Base-by-base conservation (phyloP, 2,113 vertebrate species). In the Sialia sialis region DNA sequence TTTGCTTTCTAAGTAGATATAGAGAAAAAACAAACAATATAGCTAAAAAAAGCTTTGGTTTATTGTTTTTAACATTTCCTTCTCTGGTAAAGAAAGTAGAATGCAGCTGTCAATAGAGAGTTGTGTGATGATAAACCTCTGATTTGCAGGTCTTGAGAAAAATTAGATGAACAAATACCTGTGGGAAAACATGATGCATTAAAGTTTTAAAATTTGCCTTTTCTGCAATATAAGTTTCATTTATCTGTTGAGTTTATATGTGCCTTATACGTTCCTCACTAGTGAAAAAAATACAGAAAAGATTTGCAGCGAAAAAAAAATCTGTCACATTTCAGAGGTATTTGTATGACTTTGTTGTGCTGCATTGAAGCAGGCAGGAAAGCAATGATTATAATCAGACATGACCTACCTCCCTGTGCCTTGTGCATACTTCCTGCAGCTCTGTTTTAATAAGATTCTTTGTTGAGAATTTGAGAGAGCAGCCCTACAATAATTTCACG, bases 381-480 rank as follows among this genome's bases (percentile, higher is more conserved):
- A 90, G 15, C 16, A 63, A 52, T 30, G 54, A 94, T 66, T 73
- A 48, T 90, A 56, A 93, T 76, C n/a, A 88, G 64, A 69, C 56
- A 13, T 63, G 73, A 87, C 74, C 38, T 74, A 8, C 46, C 38
- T 95, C 6, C 1, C 8, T 56, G 9, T 79, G 92, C 39, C 12
- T 14, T 59, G 11, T 82, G 25, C 20, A 67, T 9, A 29, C 7
- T 79, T 91, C n/a, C 36, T 68, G 55, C 1, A 5, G 29, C 74
- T 94, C 38, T 88, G 36, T 80, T 94, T 94, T 92, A 80, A 87
- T 60, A 93, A 70, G 39, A 62, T 26, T 54, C 52, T 81, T 84
- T 90, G 60, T 26, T 83, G 36, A 89, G 64, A 58, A 80, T 82
- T 89, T 59, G 59, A 89, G 60, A 87, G 14, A 59, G 13, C 38